Base-by-base conservation (phyloP, 2,113 vertebrate genomes). In the Lampris megalopsis region DNA sequence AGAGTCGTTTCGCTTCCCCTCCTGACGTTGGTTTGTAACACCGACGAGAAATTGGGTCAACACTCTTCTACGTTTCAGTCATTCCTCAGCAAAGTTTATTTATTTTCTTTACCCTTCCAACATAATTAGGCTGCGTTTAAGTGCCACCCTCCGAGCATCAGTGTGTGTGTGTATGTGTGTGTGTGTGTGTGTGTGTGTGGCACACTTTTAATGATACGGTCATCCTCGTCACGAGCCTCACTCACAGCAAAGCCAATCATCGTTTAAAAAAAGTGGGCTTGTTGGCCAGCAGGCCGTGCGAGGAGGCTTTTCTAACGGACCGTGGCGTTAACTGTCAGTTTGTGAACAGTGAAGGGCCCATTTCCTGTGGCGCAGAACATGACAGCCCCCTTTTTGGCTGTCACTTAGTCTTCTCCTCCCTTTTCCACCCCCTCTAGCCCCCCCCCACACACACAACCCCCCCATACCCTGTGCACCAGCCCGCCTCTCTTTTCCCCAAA, bases 361-460 rank as follows among this genome's bases (percentile, higher is more conserved):
- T 80, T 92, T 92, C 90, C 90, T 89, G 88, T 90, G 86, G 73
- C 66, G n/a, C 75, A 73, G 71, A 82, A 87, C 80, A 81, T 57
- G 59, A 87, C 84, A 78, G 56, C 48, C 71, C 63, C 66, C 52
- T 63, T 71, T 73, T 80, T 79, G 69, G 74, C 82, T 82, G 79
- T 90, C 89, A 86, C 80, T 84, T 61, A 72, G 68, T 75, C 78
- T 77, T 73, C 80, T 77, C 80, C 86, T 75, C 78, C 83, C 76
- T 75, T 11, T 56, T 70, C 52, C 52, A 41, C 83, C 76, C 76
- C n/a, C 56, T 70, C 52, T 54, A 41, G 8, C 68, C 63, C 62
- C 48, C 64, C 80, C 59, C 42, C 76, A 58, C 37, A 40, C 63
- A 42, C 36, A 42, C 67, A 24, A 65, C 45, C 59, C 40, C 56